These are phyloP conservation scores for Erebia aethiops DNA, from an alignment of 2,888 invertebrate genomes.

Conservation along the genomic window DNA sequence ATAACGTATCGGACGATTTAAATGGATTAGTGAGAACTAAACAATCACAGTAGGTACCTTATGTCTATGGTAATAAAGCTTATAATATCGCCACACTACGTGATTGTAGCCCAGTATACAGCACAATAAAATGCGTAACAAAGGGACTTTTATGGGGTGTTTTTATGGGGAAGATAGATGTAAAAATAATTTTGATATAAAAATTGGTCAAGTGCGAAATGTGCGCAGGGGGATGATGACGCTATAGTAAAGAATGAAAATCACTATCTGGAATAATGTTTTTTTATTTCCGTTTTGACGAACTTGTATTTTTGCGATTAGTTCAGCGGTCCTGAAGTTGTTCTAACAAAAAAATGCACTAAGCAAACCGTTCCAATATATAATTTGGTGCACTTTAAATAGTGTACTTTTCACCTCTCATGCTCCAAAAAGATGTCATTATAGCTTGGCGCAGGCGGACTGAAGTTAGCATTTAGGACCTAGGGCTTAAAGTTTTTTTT, in stretches of 20 bases:
- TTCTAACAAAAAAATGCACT: no score
- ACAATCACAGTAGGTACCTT: conserved; percentile 17
- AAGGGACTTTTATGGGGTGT: conserved; percentile 32
- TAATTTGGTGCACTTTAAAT: no score
- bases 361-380: no score
- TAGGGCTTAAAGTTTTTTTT: no score
- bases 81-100: conserved; percentile 12
- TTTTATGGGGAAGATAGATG: conserved; percentile 36
- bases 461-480: no score
- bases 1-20: conserved; percentile 10
- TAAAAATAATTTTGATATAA: conserved; percentile 36
- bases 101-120: conserved; percentile 25
- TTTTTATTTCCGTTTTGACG: conserved; percentile 7
- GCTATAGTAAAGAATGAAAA: conserved; percentile 9
- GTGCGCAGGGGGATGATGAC: conserved; percentile 15
- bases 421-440: no score
- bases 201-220: conserved; percentile 30
- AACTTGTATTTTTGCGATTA: neutral
- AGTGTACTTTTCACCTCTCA: no score
- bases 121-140: conserved; percentile 36
- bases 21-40: conserved; percentile 9
- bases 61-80: conserved; percentile 33
- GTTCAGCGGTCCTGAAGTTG: neutral
- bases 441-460: no score
- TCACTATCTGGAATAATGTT: conserved; percentile 16